These are phyloP conservation scores for Phlogophora meticulosa DNA, from an alignment of 2,888 invertebrate genomes.

Conservation along the genomic window DNA sequence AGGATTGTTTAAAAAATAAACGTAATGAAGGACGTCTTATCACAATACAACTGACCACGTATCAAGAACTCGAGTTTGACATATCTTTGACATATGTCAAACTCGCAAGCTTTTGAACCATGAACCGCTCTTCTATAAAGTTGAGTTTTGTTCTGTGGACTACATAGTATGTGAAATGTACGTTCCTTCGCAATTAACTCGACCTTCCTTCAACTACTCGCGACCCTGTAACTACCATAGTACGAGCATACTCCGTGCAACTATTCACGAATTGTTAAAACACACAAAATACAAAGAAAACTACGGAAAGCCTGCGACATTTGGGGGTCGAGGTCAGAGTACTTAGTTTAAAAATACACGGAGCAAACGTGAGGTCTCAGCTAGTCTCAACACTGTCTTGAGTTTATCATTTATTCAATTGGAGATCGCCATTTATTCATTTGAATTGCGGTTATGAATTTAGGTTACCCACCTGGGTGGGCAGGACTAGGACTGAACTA, in stretches of 20 bases:
- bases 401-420: constrained; percentile 42
- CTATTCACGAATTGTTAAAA: constrained; percentile 38
- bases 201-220: neutral
- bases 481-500: neutral
- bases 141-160: no score
- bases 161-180: no score
- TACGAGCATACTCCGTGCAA: constrained; percentile 22
- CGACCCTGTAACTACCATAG: neutral
- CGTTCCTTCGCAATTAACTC: no score
- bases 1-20: no score
- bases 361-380: constrained; percentile 1
- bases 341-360: constrained; percentile 45
- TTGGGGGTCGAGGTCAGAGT: constrained; percentile 42
- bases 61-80: no score
- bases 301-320: constrained; percentile 19
- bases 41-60: no score
- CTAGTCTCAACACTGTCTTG: constrained; percentile 14
- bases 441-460: constrained; percentile 23
- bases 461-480: neutral
- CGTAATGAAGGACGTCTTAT: no score
- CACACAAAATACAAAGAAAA: constrained; percentile 41
- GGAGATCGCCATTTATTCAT: constrained; percentile 29
- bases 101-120: no score
- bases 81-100: no score
- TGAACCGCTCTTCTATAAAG: no score